Percentiles rank a stretch among this genome's conserved stretches.
These are phyloP conservation scores for Sitophilus oryzae DNA, from an alignment of 1,140 invertebrate genomes.

Conservation along the genomic window DNA sequence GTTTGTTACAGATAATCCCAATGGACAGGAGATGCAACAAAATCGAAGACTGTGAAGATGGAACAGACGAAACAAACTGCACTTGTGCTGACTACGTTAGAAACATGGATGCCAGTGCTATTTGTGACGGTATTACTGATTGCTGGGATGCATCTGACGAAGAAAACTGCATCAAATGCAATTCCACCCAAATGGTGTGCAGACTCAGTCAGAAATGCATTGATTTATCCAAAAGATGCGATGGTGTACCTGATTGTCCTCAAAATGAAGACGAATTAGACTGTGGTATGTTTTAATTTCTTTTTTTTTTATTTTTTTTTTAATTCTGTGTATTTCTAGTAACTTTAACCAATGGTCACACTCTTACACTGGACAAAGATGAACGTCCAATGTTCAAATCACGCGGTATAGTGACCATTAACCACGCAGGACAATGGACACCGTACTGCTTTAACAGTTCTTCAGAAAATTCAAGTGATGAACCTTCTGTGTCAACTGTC, in stretches of 20 bases:
- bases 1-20: conserved; percentile 59
- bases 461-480: conserved; percentile 6
- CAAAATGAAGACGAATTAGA: conserved; percentile 67
- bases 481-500: conserved; percentile 42
- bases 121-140: conserved; percentile 75
- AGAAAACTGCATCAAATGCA: conserved; percentile 48
- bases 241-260: conserved; percentile 55
- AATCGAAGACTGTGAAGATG: conserved; percentile 71
- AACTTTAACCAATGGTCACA: conserved; percentile 56
- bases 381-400: conserved; percentile 50
- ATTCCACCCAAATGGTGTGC: conserved; percentile 52
- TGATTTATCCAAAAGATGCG: conserved; percentile 52
- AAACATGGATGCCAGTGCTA: conserved; percentile 46
- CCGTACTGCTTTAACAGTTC: conserved; percentile 53
- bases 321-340: conserved; percentile 47
- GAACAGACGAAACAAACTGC: conserved; percentile 70
- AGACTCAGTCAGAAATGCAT: conserved; percentile 54
- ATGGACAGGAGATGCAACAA: conserved; percentile 59
- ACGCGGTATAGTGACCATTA: conserved; percentile 56
- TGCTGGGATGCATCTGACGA: conserved; percentile 67
- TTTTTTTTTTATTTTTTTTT: no score
- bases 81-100: conserved; percentile 63
- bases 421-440: conserved; percentile 53
- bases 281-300: conserved; percentile 54
- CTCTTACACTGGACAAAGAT: conserved; percentile 53